phyloP scores from a whole-genome alignment of 92 coral and sea anemone species.

The Epizoanthus rinbou region DNA sequence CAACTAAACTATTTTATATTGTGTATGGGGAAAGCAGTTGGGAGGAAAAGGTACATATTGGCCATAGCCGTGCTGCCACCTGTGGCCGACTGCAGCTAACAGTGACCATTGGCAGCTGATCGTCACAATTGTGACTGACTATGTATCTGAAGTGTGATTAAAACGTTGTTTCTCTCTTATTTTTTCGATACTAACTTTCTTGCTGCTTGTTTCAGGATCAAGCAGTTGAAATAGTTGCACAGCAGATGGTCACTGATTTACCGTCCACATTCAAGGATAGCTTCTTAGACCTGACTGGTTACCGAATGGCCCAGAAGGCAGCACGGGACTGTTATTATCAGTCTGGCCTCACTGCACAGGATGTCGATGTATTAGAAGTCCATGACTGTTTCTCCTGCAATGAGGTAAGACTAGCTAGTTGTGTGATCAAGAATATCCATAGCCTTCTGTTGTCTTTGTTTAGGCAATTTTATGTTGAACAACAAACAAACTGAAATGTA shows the following conservation, averaged over 20 bases:
- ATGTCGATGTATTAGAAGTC: conserved; percentile 81
- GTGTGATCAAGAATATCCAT: no score
- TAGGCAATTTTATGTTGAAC: no score
- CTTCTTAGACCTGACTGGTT: conserved; percentile 74
- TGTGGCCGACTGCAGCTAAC: no score
- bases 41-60: background rate
- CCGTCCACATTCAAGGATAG: conserved; percentile 77
- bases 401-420: conserved; percentile 54
- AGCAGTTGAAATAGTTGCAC: conserved; percentile 83
- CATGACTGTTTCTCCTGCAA: conserved; percentile 89
- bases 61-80: background rate
- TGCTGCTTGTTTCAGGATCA: conserved; percentile 48
- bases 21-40: background rate
- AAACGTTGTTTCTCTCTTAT: background rate
- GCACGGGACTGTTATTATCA: conserved; percentile 68
- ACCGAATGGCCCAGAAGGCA: conserved; percentile 80
- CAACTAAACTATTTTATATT: background rate
- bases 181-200: background rate
- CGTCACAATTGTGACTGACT: no score
- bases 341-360: conserved; percentile 63
- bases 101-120: no score
- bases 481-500: no score
- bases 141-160: no score
- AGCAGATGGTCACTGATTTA: conserved; percentile 86
- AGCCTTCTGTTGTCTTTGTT: no score